Conservation (phyloP, 2,797 vertebrate genomes). For the Masticophis lateralis region DNA sequence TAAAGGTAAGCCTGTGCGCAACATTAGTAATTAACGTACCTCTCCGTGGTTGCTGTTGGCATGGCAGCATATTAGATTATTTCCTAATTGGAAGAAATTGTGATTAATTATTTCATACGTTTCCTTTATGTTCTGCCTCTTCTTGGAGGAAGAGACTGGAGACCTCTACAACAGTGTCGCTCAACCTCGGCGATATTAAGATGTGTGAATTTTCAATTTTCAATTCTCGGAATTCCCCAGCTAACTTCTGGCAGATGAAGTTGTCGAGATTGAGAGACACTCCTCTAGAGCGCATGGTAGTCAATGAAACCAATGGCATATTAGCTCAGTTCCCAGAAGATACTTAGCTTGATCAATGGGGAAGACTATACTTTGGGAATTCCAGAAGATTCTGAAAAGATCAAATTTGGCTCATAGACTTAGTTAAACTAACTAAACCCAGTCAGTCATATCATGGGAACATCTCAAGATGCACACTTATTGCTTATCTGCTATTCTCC, state of each 20-base stretch:
- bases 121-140: conserved; percentile 46
- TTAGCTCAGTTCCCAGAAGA: background rate
- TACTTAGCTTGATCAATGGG: background rate
- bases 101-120: conserved; percentile 49
- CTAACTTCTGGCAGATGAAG: background rate
- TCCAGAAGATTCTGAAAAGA: background rate
- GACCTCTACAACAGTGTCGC: background rate
- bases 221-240: background rate
- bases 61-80: conserved; percentile 50
- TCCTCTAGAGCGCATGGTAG: background rate
- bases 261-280: background rate
- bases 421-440: background rate
- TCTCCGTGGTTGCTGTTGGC: conserved; percentile 56
- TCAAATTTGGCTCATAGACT: background rate
- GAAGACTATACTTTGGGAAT: background rate
- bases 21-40: conserved; percentile 54
- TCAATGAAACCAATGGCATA: background rate
- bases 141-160: background rate
- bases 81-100: conserved; percentile 48
- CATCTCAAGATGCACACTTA: background rate
- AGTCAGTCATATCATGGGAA: background rate
- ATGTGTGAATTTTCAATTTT: background rate
- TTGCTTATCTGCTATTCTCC: background rate
- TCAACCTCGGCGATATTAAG: background rate
- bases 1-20: conserved; percentile 53